Base-by-base conservation (phyloP, 2,113 vertebrate species). In the Gasterosteus aculeatus region DNA sequence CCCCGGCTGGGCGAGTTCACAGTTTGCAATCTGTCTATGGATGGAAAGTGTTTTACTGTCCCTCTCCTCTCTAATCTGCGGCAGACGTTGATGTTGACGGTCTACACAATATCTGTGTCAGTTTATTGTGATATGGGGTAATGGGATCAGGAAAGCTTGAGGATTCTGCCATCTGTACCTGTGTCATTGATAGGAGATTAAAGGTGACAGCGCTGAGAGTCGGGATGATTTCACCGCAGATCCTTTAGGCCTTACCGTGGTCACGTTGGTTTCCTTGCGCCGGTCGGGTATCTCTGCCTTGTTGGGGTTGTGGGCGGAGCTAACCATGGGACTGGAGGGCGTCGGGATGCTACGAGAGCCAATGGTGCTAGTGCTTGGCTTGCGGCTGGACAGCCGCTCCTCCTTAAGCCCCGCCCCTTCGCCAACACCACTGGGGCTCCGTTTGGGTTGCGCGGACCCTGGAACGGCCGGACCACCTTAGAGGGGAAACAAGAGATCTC, bases 251-350 rank as follows among this genome's bases (percentile, higher is more conserved):
- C 94, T 94, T 84, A 97, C 96, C 5, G 95, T 93, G 54, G 95
- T 91, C 15, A 93, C 88, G 5, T 84, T 88, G 3, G 91, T 91
- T 42, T 97, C 96, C 89, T 97, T 97, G 87, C 95, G 93, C 35
- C 95, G 93, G 81, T 97, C 96, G 0, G 97, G 97, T 85, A 97
- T 98, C 93, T 98, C 97, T 0, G 96, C 91, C 84, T 98, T 97
- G 86, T 98, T 98, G 62, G 97, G 97, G 89, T 98, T 98, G 93
- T 97, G 95, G 75, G 96, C 97, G 0, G 95, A 97, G 95, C 96
- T 96, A 67, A 97, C 95, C 95, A 98, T 95, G 63, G 96, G 97
- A 82, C 96, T 97, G 51, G 91, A 92, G 70, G 96, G 95, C 0
- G 97, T 95, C 1, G 95, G 96, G 87, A 95, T 91, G 84, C 94